These are phyloP conservation scores for Holotrichia oblita DNA, from an alignment of 1,140 invertebrate species.

Conservation along the genomic window DNA sequence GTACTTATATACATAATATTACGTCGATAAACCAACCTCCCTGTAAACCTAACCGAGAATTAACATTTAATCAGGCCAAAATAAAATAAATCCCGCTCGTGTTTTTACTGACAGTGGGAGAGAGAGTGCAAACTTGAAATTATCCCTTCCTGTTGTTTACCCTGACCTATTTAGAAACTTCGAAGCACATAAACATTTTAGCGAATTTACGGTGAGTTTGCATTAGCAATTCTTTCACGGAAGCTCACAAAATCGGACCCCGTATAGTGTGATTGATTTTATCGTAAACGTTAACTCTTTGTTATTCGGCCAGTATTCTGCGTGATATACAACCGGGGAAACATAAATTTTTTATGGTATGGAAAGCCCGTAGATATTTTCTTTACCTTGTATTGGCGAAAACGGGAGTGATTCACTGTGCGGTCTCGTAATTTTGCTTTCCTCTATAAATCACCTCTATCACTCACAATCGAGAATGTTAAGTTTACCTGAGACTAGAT, in stretches of 20 bases:
- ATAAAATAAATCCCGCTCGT: too few relatives aligned
- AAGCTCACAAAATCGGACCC: neutral
- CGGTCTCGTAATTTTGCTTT: neutral
- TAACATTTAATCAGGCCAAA: too few relatives aligned
- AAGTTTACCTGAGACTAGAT: neutral
- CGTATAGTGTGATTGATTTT: slow-evolving; percentile 9
- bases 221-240: neutral
- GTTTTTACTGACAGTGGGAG: too few relatives aligned
- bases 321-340: slow-evolving; percentile 8
- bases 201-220: neutral
- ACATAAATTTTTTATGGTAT: slow-evolving; percentile 18
- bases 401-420: neutral
- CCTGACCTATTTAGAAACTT: neutral
- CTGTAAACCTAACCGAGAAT: too few relatives aligned
- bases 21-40: too few relatives aligned
- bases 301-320: neutral
- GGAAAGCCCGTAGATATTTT: neutral
- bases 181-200: neutral
- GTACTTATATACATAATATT: too few relatives aligned
- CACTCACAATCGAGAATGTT: neutral
- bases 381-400: slow-evolving; percentile 1
- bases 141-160: neutral
- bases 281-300: slow-evolving; percentile 12
- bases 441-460: neutral
- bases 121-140: neutral